These are phyloP conservation scores for Acanthornis magna DNA, from an alignment of 2,797 vertebrate species.

Conservation along the genomic window DNA sequence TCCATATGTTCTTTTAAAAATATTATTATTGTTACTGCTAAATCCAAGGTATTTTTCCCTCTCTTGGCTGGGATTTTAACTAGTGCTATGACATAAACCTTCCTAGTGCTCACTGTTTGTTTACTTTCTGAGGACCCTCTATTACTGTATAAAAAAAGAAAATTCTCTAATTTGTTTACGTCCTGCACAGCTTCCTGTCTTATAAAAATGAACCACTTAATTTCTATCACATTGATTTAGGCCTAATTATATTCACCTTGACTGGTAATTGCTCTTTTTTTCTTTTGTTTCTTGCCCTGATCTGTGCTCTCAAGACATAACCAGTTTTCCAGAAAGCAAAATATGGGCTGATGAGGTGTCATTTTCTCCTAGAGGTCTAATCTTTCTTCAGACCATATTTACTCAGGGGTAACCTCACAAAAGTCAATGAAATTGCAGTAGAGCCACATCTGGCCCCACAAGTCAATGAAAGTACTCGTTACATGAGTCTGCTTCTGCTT, in stretches of 20 bases:
- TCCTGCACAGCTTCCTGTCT: neutral
- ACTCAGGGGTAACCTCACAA: neutral
- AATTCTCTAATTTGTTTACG: conserved; percentile 27
- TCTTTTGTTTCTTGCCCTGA: neutral
- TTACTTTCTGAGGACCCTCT: conserved; percentile 27
- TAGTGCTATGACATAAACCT: conserved; percentile 9
- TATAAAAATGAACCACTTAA: conserved; percentile 24
- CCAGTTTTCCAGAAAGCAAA: neutral
- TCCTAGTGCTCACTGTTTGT: neutral
- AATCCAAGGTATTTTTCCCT: conserved; percentile 35
- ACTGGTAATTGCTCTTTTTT: conserved; percentile 5
- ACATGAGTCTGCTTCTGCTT: neutral
- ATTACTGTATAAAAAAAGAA: neutral
- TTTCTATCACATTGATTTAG: conserved; percentile 38
- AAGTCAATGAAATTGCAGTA: neutral
- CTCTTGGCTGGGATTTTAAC: conserved; percentile 34
- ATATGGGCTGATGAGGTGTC: neutral
- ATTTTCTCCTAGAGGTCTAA: neutral
- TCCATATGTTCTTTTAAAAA: conserved; percentile 41
- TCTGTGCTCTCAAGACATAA: neutral
- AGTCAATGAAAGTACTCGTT: neutral
- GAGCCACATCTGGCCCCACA: neutral
- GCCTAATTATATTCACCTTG: conserved; percentile 35
- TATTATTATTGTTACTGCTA: conserved; percentile 28
- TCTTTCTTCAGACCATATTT: neutral